Conservation (phyloP, 2,113 vertebrate species). For the Toxotes chatareus region DNA sequence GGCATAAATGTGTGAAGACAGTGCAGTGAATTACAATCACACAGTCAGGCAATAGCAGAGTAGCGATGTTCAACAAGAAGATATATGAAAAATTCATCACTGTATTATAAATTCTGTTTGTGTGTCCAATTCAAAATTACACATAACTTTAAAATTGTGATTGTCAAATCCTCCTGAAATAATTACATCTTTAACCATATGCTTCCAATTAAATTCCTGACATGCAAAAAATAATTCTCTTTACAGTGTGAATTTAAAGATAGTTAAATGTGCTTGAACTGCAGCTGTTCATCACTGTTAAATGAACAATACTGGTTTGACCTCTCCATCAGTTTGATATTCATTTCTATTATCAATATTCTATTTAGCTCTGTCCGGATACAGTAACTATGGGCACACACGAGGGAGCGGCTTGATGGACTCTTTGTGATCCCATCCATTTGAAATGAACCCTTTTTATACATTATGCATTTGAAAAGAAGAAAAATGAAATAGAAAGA, state of each 20-base stretch:
- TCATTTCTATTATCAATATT: slow-evolving; percentile 23
- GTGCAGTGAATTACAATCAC: not conserved
- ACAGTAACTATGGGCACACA: not conserved
- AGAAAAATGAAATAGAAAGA: not conserved
- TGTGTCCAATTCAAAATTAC: not conserved
- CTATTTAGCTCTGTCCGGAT: slow-evolving; percentile 1
- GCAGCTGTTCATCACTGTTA: too few relatives aligned
- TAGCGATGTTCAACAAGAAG: not conserved
- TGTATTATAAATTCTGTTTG: not conserved
- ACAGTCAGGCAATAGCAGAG: not conserved
- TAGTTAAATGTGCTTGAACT: not conserved
- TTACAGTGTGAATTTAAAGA: not conserved
- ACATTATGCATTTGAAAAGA: not conserved
- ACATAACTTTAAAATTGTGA: not conserved
- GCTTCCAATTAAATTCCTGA: not conserved
- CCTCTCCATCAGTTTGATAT: not conserved
- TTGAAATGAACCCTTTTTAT: slow-evolving; percentile 16
- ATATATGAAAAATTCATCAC: not conserved
- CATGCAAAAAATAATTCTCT: not conserved
- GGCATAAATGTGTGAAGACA: not conserved
- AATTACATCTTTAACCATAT: not conserved
- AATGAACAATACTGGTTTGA: too few relatives aligned
- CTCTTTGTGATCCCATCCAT: slow-evolving; percentile 29
- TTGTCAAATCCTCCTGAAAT: too few relatives aligned
- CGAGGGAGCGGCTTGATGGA: slow-evolving; percentile 10